Percentiles rank a stretch among this genome's conserved stretches.
Conservation (phyloP, 2,797 vertebrate species). For the Cyprinodon diabolis region DNA sequence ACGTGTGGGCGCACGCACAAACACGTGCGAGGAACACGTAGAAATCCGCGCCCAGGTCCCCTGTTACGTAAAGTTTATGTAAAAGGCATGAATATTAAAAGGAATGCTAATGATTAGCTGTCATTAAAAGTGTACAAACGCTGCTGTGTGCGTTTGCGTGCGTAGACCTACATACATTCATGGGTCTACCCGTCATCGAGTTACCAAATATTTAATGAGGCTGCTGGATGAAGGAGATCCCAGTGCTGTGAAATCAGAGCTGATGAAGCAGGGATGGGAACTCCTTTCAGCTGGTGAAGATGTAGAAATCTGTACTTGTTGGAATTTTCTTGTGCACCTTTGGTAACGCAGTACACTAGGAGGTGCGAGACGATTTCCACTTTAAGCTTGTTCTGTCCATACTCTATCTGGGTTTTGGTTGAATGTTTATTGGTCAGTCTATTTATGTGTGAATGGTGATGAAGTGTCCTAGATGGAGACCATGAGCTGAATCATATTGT, state of each 20-base stretch:
- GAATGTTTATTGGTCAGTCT: no score
- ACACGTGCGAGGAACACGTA: constrained; percentile 23
- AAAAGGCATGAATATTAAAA: constrained; percentile 82
- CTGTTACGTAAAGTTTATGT: constrained; percentile 81
- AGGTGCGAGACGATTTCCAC: no score
- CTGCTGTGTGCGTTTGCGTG: constrained; percentile 22
- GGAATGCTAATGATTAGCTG: constrained; percentile 56
- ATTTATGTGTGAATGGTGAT: no score
- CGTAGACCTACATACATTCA: constrained; percentile 7
- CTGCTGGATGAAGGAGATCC: constrained; percentile 49
- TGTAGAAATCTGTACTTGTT: constrained; percentile 4
- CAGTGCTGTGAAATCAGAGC: constrained; percentile 45
- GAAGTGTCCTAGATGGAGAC: no score
- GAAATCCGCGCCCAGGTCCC: constrained; percentile 55
- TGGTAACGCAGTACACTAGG: no score
- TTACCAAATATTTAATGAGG: constrained; percentile 60
- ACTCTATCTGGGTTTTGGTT: no score
- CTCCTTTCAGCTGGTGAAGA: constrained; percentile 38
- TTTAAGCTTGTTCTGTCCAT: no score
- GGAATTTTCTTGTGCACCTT: no score
- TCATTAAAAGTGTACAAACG: constrained; percentile 60
- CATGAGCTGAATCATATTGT: no score
- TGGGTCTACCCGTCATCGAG: constrained; percentile 52
- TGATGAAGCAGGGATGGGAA: constrained; percentile 48
- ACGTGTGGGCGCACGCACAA: constrained; percentile 3